phyloP scores from a whole-genome alignment of 2,113 vertebrate species.

The Sigmodon hispidus region DNA sequence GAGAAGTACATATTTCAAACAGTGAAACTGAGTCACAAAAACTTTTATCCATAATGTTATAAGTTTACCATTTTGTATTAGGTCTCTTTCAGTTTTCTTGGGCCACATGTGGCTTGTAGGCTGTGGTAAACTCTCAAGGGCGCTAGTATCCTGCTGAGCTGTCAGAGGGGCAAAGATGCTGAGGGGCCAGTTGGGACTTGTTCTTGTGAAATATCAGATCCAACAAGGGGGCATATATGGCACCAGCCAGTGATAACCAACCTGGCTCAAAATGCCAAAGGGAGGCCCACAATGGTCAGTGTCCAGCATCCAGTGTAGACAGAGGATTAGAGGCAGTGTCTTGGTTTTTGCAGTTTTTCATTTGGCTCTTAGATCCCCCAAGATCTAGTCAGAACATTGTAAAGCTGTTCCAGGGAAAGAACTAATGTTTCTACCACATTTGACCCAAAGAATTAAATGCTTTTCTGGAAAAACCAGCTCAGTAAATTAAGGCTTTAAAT shows the following conservation, averaged over 20 bases:
- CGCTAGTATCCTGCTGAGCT: not conserved
- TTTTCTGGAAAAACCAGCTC: not conserved
- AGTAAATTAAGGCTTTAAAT: not conserved
- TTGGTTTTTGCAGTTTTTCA: not conserved
- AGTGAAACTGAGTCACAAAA: not conserved
- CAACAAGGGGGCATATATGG: not conserved
- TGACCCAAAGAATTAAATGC: not conserved
- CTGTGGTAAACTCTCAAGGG: not conserved
- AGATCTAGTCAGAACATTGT: not conserved
- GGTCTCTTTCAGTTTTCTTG: not conserved
- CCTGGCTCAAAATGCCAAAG: not conserved
- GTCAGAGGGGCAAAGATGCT: not conserved
- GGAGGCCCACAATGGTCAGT: not conserved
- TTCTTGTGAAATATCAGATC: not conserved
- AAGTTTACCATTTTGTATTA: not conserved
- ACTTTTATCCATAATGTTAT: not conserved
- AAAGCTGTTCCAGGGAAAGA: not conserved
- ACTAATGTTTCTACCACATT: not conserved
- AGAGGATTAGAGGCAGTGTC: not conserved
- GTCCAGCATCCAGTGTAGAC: not conserved
- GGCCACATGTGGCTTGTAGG: not conserved
- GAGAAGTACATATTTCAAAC: not conserved
- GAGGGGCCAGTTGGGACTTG: not conserved
- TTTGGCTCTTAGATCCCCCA: not conserved
- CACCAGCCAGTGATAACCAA: not conserved